A percentile compares a stretch with the other conserved stretches of the same genome.
These are phyloP conservation scores for Myrmophylax atrothorax DNA, from an alignment of 2,113 vertebrate species.

Conservation along the genomic window DNA sequence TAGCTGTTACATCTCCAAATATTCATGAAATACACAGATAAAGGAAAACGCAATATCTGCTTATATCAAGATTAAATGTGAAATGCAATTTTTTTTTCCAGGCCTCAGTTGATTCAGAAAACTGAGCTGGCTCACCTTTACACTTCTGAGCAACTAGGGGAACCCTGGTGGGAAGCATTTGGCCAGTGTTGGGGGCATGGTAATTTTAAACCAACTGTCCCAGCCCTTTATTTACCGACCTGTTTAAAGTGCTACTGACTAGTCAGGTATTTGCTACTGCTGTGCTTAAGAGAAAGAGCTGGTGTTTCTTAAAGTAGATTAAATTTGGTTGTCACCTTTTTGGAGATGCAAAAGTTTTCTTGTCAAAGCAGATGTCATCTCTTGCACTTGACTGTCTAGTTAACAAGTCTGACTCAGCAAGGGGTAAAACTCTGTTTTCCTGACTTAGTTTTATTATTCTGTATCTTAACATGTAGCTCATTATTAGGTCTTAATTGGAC, in stretches of 20 bases:
- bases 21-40: background rate
- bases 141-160: accelerated
- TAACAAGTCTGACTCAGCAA: background rate
- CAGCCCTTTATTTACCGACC: background rate
- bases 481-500: background rate
- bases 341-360: background rate
- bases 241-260: background rate
- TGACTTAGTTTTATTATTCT: background rate
- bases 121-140: background rate
- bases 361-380: background rate
- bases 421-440: background rate
- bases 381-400: background rate
- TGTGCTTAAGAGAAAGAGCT: background rate
- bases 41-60: background rate
- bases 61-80: background rate
- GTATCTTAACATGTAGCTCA: background rate
- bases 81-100: background rate
- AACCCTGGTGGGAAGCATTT: background rate
- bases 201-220: background rate
- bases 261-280: background rate
- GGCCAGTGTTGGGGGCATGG: background rate
- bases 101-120: background rate
- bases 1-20: background rate
- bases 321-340: background rate
- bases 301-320: background rate